Evolutionary conservation across 2,113 vertebrate species (phyloP), one percentile per base, ranked within the genome.

Genomic region (Oceanites oceanicus): DNA sequence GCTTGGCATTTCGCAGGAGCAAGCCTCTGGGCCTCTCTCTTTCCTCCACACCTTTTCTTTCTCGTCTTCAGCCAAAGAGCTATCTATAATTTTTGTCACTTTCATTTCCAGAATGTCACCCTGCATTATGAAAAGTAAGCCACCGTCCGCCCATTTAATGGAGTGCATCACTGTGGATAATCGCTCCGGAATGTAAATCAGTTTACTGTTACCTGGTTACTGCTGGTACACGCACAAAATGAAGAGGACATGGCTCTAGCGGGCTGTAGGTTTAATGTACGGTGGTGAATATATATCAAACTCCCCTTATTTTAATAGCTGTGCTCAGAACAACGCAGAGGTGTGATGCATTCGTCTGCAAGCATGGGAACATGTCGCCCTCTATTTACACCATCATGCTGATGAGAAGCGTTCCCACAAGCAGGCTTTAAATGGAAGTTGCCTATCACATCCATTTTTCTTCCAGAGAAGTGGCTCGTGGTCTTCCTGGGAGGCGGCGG

Each of bases 141-240:
- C 81, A 94, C 74, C 8, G 5, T 59, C 80, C 21, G 3, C 71
- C 74, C 93, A 80, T 93, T 38, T 71, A 93, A 58, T 92, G 88
- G 77, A 77, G 71, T 53, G 67, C 63, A 85, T 89, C 72, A 59
- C 73, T 68, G 50, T 0, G 1, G 85, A 91, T 93, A 78, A 74
- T 97, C n/a, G 1, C 52, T 76, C 77, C 5, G 2, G 92, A 93
- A 78, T 88, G 73, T 67, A 55, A 92, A 78, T 66, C 74, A 95
- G 87, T 91, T 95, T 90, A 74, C 71, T 73, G 95, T 89, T 96
- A 96, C 97, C 96, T 97, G 92, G 92, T 94, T 97, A 97, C 92
- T 77, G 85, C 86, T 90, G 85, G 45, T 72, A 77, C 56, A 66
- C 2, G 6, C 22, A 30, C 30, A 79, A 90, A 82, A 84, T 3